These are phyloP conservation scores for Eubucco bourcierii DNA, from an alignment of 2,113 vertebrate genomes.

Conservation along the genomic window DNA sequence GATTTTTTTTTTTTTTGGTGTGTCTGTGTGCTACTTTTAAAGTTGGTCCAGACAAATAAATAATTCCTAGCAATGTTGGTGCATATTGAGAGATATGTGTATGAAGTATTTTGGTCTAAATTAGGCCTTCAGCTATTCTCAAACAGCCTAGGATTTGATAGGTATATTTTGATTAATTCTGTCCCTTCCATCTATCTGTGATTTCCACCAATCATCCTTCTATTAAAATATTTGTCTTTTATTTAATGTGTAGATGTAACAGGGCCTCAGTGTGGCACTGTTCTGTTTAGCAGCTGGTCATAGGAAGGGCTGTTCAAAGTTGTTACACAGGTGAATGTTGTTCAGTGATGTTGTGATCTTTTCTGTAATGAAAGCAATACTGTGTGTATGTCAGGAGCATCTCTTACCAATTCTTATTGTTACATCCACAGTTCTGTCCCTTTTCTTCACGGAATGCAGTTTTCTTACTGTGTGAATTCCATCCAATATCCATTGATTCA, in stretches of 20 bases:
- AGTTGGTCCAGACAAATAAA: background rate
- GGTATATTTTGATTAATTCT: background rate
- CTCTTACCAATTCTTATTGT: background rate
- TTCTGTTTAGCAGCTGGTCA: background rate
- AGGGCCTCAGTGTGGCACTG: background rate
- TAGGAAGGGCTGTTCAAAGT: background rate
- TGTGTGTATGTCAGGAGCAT: background rate
- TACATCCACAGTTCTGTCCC: background rate
- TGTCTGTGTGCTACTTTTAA: background rate
- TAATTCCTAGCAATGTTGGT: background rate
- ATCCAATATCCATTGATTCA: background rate
- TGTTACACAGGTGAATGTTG: background rate
- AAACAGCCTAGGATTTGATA: background rate
- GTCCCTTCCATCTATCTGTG: background rate
- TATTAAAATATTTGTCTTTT: background rate
- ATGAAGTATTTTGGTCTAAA: background rate
- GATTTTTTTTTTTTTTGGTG: background rate
- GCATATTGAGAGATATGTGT: background rate
- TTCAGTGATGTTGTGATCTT: background rate
- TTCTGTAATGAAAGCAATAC: background rate
- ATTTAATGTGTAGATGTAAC: background rate
- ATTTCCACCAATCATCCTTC: background rate
- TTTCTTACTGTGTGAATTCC: background rate
- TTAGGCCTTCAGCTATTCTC: background rate
- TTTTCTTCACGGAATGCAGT: background rate